Conservation (phyloP, 1,140 invertebrate species). For the Parapsyche elsis region DNA sequence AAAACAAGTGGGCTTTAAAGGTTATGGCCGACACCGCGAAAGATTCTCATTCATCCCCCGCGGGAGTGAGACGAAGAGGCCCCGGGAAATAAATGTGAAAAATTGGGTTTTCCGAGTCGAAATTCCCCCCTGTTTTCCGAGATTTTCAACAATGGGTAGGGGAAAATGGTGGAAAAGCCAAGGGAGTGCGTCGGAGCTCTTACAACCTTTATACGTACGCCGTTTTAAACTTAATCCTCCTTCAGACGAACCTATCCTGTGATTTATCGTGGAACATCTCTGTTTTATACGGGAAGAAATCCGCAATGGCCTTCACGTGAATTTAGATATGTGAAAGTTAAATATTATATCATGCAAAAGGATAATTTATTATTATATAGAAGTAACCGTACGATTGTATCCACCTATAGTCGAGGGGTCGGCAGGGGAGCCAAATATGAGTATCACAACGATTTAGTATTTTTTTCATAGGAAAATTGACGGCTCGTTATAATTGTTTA, state of each 20-base stretch:
- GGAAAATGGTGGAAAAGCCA: neutral
- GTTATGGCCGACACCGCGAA: neutral
- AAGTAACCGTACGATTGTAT: too few relatives aligned
- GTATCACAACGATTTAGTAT: too few relatives aligned
- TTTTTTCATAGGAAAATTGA: too few relatives aligned
- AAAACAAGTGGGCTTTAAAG: conserved; percentile 13
- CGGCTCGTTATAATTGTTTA: too few relatives aligned
- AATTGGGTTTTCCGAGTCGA: neutral
- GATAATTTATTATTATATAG: too few relatives aligned
- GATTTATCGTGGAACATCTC: neutral
- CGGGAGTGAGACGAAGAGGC: neutral
- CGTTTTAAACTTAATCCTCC: neutral
- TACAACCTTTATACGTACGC: neutral
- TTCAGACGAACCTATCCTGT: neutral
- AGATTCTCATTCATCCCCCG: neutral
- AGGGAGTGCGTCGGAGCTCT: neutral
- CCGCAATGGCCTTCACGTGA: too few relatives aligned
- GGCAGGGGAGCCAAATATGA: too few relatives aligned
- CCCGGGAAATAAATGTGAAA: conserved; percentile 11
- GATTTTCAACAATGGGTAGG: neutral
- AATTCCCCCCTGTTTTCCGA: neutral
- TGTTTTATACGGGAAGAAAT: too few relatives aligned
- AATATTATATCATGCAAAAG: too few relatives aligned
- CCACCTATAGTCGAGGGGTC: too few relatives aligned
- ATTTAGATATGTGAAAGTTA: too few relatives aligned